Evolutionary conservation across 2,888 invertebrate genomes (phyloP).

Genomic region (Cheilosia impressa): DNA sequence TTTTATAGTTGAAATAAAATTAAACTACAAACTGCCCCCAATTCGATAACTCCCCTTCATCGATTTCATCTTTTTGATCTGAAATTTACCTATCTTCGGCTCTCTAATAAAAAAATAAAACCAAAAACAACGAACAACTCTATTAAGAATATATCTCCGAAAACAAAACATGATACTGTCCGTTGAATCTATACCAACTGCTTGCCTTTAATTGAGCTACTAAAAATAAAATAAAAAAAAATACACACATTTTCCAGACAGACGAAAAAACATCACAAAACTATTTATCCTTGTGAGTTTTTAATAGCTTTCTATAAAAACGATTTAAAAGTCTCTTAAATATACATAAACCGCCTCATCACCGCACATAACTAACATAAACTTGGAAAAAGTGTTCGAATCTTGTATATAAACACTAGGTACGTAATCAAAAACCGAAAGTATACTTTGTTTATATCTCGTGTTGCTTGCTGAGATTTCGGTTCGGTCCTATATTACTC

Average conservation of each 20-base stretch:
- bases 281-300: slow-evolving; percentile 48
- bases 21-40: background rate
- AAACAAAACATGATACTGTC: slow-evolving; percentile 19
- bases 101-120: slow-evolving; percentile 12
- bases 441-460: slow-evolving; percentile 41
- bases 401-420: slow-evolving; percentile 1
- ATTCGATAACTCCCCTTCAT: background rate
- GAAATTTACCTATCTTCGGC: background rate
- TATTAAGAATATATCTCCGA: slow-evolving; percentile 5
- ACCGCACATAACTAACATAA: slow-evolving; percentile 54
- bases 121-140: slow-evolving; percentile 13
- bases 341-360: slow-evolving; percentile 62
- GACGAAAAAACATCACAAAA: slow-evolving; percentile 1
- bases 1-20: background rate
- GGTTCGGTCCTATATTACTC: slow-evolving; percentile 14
- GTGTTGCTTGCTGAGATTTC: slow-evolving; percentile 21
- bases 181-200: background rate
- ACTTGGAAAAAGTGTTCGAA: slow-evolving; percentile 15
- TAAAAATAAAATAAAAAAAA: slow-evolving; percentile 19
- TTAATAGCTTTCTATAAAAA: slow-evolving; percentile 58
- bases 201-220: background rate
- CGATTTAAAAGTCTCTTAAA: slow-evolving; percentile 66
- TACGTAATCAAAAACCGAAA: slow-evolving; percentile 28
- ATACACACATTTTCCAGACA: slow-evolving; percentile 4
- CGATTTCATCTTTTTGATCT: background rate